Evolutionary conservation across 92 coral and sea anemone genomes (phyloP).

Genomic region (Porites cylindrica): DNA sequence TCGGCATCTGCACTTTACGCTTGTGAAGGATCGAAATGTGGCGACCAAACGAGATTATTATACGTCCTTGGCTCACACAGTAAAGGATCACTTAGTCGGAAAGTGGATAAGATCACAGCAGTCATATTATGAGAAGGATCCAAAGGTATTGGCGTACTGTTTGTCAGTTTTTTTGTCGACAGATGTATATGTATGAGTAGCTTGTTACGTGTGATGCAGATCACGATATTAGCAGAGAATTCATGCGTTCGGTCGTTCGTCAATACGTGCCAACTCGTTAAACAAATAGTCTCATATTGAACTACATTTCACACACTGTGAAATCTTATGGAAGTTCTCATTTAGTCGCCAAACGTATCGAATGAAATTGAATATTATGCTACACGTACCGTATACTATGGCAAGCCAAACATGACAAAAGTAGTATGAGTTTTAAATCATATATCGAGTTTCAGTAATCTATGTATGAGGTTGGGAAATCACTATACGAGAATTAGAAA

Average conservation of each 20-base stretch:
- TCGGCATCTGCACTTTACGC: slow-evolving; percentile 96
- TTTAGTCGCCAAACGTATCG: no score
- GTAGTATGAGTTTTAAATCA: no score
- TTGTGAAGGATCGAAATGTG: slow-evolving; percentile 96
- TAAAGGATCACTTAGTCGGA: slow-evolving; percentile 91
- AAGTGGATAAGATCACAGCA: slow-evolving; percentile 99
- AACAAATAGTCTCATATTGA: not conserved
- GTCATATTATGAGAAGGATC: slow-evolving; percentile 95
- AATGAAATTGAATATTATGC: no score
- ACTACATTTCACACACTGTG: not conserved
- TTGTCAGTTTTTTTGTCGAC: not conserved
- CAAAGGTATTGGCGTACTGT: slow-evolving; percentile 75
- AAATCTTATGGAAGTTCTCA: not conserved
- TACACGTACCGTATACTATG: no score
- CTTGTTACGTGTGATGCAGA: no score
- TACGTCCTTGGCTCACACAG: slow-evolving; percentile 88
- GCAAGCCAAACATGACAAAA: no score
- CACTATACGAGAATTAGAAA: no score
- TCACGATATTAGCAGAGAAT: no score
- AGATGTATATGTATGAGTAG: not conserved
- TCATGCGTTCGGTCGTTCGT: no score
- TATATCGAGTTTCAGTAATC: no score
- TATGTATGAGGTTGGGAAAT: no score
- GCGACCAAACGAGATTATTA: slow-evolving; percentile 94
- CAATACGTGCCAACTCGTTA: not conserved